Evolutionary conservation across 2,888 invertebrate genomes (phyloP).

Genomic region (Escarpia spicata): DNA sequence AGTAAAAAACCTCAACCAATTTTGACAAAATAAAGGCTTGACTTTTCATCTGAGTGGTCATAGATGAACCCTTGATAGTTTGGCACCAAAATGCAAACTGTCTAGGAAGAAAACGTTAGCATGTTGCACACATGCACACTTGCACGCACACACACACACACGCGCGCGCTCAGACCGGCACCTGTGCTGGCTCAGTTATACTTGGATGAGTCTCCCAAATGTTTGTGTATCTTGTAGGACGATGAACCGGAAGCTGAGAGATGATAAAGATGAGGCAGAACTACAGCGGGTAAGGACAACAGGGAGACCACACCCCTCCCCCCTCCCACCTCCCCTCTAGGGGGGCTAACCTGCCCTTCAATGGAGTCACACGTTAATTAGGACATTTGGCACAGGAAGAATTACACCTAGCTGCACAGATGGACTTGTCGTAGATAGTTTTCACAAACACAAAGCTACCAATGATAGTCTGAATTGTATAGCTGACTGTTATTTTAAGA

Average conservation of each 20-base stretch:
- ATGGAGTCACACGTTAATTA: not conserved
- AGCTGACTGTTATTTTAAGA: not conserved
- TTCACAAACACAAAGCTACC: not conserved
- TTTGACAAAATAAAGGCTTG: too few relatives aligned
- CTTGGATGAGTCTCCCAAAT: not conserved
- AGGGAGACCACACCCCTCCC: not conserved
- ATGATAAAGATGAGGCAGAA: constrained; percentile 66
- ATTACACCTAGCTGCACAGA: too few relatives aligned
- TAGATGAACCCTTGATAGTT: too few relatives aligned
- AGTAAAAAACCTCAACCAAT: too few relatives aligned
- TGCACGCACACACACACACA: too few relatives aligned
- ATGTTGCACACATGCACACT: too few relatives aligned
- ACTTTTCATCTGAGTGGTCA: too few relatives aligned
- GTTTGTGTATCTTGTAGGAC: constrained; percentile 52
- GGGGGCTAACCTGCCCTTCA: not conserved
- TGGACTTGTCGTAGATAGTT: not conserved
- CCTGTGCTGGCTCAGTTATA: not conserved
- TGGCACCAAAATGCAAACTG: too few relatives aligned
- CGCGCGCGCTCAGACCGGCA: too few relatives aligned
- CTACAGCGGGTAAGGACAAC: constrained; percentile 53
- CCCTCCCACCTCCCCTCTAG: not conserved
- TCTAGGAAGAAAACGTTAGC: too few relatives aligned
- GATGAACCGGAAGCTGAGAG: constrained; percentile 65
- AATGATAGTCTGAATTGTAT: not conserved
- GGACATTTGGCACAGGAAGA: not conserved